These are phyloP conservation scores for Parnassius mnemosyne DNA, from an alignment of 2,888 invertebrate species.

Conservation along the genomic window DNA sequence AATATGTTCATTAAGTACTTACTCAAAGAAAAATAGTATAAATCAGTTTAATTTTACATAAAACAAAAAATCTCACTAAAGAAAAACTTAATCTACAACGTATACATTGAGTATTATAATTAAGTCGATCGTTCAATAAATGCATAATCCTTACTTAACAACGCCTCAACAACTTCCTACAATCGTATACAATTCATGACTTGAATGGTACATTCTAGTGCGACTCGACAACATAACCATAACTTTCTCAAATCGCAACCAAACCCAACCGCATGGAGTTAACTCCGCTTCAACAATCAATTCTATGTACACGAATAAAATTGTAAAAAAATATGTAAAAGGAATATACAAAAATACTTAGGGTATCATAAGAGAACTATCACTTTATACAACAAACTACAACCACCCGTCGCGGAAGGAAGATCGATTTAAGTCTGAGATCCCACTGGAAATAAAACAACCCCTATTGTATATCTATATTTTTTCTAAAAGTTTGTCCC, in stretches of 20 bases:
- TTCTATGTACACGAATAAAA: slow-evolving; percentile 73
- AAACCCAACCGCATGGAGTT: slow-evolving; percentile 54
- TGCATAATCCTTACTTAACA: slow-evolving; percentile 70
- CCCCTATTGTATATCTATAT: slow-evolving; percentile 9
- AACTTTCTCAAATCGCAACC: slow-evolving; percentile 55
- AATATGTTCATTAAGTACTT: slow-evolving; percentile 48
- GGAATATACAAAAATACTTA: slow-evolving; percentile 79
- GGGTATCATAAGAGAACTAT: slow-evolving; percentile 78
- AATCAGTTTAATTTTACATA: slow-evolving; percentile 48
- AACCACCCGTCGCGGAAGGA: slow-evolving; percentile 62
- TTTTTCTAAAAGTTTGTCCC: slow-evolving; percentile 14
- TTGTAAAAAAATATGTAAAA: slow-evolving; percentile 78
- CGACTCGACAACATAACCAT: slow-evolving; percentile 56
- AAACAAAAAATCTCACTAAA: slow-evolving; percentile 70
- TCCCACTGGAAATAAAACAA: slow-evolving; percentile 21
- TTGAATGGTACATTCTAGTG: slow-evolving; percentile 46
- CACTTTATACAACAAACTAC: slow-evolving; percentile 78
- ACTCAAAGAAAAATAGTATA: slow-evolving; percentile 46
- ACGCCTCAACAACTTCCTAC: slow-evolving; percentile 61
- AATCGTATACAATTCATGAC: slow-evolving; percentile 71
- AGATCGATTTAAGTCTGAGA: slow-evolving; percentile 43
- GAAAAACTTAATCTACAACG: slow-evolving; percentile 67
- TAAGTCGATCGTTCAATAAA: slow-evolving; percentile 72
- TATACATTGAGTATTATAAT: slow-evolving; percentile 78
- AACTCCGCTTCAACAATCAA: slow-evolving; percentile 57